Base-by-base conservation (phyloP, 2,888 invertebrate genomes). In the Athalia cordata region DNA sequence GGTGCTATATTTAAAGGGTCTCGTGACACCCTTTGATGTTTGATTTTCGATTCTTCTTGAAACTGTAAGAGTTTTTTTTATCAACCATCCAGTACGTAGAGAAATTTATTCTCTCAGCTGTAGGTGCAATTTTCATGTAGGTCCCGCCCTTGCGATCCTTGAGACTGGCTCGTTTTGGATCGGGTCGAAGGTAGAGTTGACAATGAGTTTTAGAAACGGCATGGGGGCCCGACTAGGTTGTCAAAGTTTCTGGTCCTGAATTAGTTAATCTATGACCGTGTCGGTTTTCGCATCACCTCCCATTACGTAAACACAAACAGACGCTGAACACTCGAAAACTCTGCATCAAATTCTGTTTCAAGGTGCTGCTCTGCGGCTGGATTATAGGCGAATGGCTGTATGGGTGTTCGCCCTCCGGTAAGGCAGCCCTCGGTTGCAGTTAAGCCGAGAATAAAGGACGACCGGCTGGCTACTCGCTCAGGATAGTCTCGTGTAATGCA, bases 231-330 rank as follows among this genome's bases (percentile, higher is more conserved):
- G 72, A 72, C 72, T 57, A 45, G 59, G 72, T 59, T 72, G 72
- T 59, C 59, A 45, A 72, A 72, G 57, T 72, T 52, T 72, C 72
- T 59, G 47, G 72, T 72, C 47, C 59, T 59, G 72, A 72, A 72
- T 72, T 72, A 57, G 72, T 72, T 72, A 72, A 72, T 72, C 57
- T 72, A 72, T 59, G 52, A 72, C 57, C 72, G 72, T 72, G 72
- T 72, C 72, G 59, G 72, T 72, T 59, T 72, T 59, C 59, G 59
- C 59, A 59, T 72, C 72, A 72, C 72, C 72, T 72, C 47, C 72
- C 72, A 59, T 72, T 72, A 59, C 72, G 72, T 72, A 72, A 72
- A 72, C 72, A 72, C 72, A 72, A 72, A 72, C 72, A 72, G 59
- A 72, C 72, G 45, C 45, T 59, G 72, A 72, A 59, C 59, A 59